These are phyloP conservation scores for Sorex fumeus DNA, from an alignment of 2,113 vertebrate genomes.

Conservation along the genomic window DNA sequence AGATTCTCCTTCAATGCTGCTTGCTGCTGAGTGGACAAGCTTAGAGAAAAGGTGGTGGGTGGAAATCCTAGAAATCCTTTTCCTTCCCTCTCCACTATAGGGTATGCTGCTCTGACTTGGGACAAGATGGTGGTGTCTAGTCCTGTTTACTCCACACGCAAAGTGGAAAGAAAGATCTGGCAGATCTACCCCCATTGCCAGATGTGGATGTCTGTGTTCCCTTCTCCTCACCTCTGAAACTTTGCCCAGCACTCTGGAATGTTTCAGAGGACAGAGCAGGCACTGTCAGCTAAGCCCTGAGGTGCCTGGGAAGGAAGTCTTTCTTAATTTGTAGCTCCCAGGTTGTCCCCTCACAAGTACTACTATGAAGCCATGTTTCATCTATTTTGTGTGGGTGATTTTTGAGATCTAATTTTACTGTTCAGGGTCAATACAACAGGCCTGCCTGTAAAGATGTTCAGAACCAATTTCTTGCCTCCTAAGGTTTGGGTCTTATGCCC, in stretches of 20 bases:
- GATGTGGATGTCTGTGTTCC: conserved; percentile 28
- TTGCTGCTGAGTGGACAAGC: not conserved
- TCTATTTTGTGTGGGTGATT: not conserved
- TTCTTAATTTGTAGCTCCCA: not conserved
- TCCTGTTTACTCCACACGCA: not conserved
- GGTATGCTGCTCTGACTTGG: not conserved
- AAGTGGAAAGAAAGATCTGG: not conserved
- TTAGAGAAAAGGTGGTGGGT: not conserved
- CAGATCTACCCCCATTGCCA: not conserved
- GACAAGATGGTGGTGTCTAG: not conserved
- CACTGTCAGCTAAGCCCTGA: not conserved
- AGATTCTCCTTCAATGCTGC: not conserved
- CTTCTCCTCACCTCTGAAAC: not conserved
- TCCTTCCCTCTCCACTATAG: not conserved
- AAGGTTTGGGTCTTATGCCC: not conserved
- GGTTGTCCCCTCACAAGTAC: not conserved
- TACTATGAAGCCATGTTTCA: not conserved
- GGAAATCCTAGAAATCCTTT: not conserved
- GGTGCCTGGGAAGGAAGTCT: not conserved
- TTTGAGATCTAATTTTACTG: not conserved
- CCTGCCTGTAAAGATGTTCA: not conserved
- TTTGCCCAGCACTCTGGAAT: conserved; percentile 1
- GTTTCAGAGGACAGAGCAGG: not conserved
- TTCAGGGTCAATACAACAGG: not conserved
- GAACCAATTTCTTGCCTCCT: not conserved